Evolutionary conservation across 2,888 invertebrate species (phyloP), one percentile per base, ranked within the genome.

Genomic region (Sussaba pulchella): DNA sequence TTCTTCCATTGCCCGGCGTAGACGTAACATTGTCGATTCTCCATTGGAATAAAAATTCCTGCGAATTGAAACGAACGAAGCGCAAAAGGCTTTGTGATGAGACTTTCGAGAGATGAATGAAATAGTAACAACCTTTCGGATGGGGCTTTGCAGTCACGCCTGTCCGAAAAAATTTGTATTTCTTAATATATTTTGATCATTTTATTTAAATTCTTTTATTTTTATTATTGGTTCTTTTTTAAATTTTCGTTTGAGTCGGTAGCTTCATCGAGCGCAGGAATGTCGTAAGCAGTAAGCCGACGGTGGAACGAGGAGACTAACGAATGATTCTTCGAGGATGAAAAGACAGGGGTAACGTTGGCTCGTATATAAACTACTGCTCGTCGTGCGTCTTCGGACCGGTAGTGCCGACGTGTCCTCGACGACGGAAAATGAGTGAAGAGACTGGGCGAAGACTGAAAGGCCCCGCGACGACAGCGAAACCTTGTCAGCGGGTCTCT

Each of bases 261-360:
- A n/a, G n/a, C n/a, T n/a, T 54, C 14, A 72, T 59, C n/a, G 39
- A 24, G 31, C 39, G 47, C n/a, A 45, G 21, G 45, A 24, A 36
- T 31, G n/a, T 1, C 21, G 39, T 17, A 9, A 10, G n/a, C 57
- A 19, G 36, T n/a, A 31, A 67, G 50, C 21, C 26, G n/a, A n/a
- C n/a, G n/a, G n/a, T 9, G 24, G 8, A 31, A 54, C n/a, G 43
- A 12, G 45, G 69, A 69, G 84, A 84, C 88, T 89, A 89, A 89
- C 86, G 89, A 89, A 89, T 89, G 89, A 89, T 89, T 89, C 87
- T 89, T 88, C 85, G 82, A 79, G 83, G 83, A 83, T 86, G 85
- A 89, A 89, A 89, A 88, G 88, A 88, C 87, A 89, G n/a, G 84
- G 88, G 87, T 87, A 84, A 84, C 85, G 87, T 87, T 88, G 87